Evolutionary conservation across 1,140 invertebrate species (phyloP), one percentile per base, ranked within the genome.

Genomic region (Marisa cornuarietis): DNA sequence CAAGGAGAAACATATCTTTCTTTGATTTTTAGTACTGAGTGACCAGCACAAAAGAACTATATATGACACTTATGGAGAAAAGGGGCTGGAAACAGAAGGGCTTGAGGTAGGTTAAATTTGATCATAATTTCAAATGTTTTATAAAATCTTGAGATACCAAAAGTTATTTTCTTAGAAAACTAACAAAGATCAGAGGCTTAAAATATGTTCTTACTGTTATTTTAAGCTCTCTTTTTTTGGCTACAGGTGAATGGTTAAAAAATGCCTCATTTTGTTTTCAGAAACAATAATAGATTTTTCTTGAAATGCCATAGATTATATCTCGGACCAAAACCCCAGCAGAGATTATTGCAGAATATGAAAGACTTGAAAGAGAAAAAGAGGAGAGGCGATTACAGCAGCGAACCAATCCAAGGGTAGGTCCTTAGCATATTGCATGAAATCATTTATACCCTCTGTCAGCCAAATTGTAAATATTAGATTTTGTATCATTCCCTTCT

Each of bases 261-360:
- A 13, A 22, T 68, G 0, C 22, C n/a, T 22, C 22, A 68, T 31
- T 68, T n/a, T 68, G 26, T 13, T 31, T 24, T 68, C 62, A n/a
- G 62, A 63, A 63, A 63, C n/a, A 63, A 63, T 20, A 63, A 18
- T 42, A 42, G 31, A 42, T 42, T 42, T 42, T 42, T 42, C 31
- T 42, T 42, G 31, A 42, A 42, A 42, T 42, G 31, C 31, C 31
- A 54, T 80, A 91, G 89, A 80, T 92, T 79, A 95, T 97, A 49
- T 94, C 96, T 82, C 92, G 96, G 42, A 96, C 95, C 13, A 95
- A 96, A 92, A 97, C 97, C 10, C 96, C 97, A 16, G 94, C 95
- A 83, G 97, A 98, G 92, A 98, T 99, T 72, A 92, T 96, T 80
- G 97, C 98, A 85, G 97, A 98, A 91, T 98, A 97, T 93, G 96